Conservation (phyloP, 2,888 invertebrate genomes). For the Drosophila sordidula region DNA sequence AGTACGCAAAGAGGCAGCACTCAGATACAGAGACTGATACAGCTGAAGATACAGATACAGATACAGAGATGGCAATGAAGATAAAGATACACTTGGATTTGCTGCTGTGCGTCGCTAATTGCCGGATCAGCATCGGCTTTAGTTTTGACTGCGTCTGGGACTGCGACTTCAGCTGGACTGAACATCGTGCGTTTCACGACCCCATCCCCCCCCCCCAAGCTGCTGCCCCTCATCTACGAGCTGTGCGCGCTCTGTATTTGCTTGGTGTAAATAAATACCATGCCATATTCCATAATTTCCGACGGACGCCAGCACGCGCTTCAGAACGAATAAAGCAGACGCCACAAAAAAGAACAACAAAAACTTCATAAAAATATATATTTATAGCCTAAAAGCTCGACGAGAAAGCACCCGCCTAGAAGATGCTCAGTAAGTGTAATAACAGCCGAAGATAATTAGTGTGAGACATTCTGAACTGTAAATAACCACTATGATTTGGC, state of each 20-base stretch:
- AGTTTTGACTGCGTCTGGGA: slow-evolving; percentile 7
- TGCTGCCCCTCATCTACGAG: not conserved
- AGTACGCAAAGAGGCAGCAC: slow-evolving; percentile 10
- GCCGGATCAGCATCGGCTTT: slow-evolving; percentile 55
- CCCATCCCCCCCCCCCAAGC: not conserved
- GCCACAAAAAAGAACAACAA: slow-evolving; percentile 4
- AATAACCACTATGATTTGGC: too few relatives aligned
- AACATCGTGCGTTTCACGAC: slow-evolving; percentile 10
- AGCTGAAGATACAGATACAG: slow-evolving; percentile 6
- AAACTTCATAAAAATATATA: slow-evolving; percentile 7
- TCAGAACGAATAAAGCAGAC: slow-evolving; percentile 25
- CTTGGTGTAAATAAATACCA: slow-evolving; percentile 56
- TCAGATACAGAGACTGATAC: slow-evolving; percentile 12
- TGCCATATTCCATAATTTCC: slow-evolving; percentile 35
- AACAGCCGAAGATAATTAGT: too few relatives aligned
- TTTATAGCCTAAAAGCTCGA: not conserved
- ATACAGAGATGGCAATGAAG: slow-evolving; percentile 1
- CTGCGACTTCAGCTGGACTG: slow-evolving; percentile 25
- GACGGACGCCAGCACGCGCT: slow-evolving; percentile 62
- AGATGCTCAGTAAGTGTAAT: slow-evolving; percentile 6
- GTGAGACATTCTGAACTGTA: too few relatives aligned
- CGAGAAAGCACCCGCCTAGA: not conserved
- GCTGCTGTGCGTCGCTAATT: slow-evolving; percentile 58
- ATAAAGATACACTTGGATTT: slow-evolving; percentile 14
- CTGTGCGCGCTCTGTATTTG: slow-evolving; percentile 22